Conservation (phyloP, 2,888 invertebrate genomes). For the Drosophila infuscata region DNA sequence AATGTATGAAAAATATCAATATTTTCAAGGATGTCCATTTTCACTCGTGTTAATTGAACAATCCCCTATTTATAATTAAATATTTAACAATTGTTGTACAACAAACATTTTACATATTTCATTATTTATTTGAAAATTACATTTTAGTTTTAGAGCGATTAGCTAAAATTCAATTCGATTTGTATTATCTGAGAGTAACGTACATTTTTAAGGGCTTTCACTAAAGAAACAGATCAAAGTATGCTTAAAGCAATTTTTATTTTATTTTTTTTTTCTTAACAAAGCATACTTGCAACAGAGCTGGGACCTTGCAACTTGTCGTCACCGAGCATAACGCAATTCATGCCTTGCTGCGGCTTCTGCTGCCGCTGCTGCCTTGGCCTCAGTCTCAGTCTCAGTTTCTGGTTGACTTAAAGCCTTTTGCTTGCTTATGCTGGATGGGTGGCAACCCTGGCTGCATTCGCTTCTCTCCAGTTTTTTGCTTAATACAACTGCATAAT, state of each 20-base stretch:
- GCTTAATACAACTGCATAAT: slow-evolving; percentile 81
- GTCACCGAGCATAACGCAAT: slow-evolving; percentile 26
- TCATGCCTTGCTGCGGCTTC: slow-evolving; percentile 9
- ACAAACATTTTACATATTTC: too few species aligned
- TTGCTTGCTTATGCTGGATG: slow-evolving; percentile 10
- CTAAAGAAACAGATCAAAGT: neutral
- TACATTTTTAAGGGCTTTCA: neutral
- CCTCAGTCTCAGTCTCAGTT: slow-evolving; percentile 22
- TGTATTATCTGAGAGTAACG: neutral
- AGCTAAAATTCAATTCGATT: neutral
- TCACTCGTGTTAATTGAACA: too few species aligned
- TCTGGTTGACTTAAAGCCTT: slow-evolving; percentile 27
- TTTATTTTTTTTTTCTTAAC: slow-evolving; percentile 23
- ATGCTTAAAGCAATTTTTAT: slow-evolving; percentile 33
- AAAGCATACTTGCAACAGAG: slow-evolving; percentile 6
- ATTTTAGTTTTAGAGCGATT: too few species aligned
- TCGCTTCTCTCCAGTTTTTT: slow-evolving; percentile 36
- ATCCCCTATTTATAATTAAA: too few species aligned
- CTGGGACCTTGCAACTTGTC: slow-evolving; percentile 37
- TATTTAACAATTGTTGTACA: too few species aligned
- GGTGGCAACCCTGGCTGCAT: slow-evolving; percentile 15
- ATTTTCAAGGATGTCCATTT: too few species aligned
- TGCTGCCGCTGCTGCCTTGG: slow-evolving; percentile 25
- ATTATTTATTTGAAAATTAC: too few species aligned
- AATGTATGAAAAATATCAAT: too few species aligned